Percentiles rank a stretch among this genome's conserved stretches.
phyloP scores from a whole-genome alignment of 2,888 invertebrate species.

The Lypha dubia region DNA sequence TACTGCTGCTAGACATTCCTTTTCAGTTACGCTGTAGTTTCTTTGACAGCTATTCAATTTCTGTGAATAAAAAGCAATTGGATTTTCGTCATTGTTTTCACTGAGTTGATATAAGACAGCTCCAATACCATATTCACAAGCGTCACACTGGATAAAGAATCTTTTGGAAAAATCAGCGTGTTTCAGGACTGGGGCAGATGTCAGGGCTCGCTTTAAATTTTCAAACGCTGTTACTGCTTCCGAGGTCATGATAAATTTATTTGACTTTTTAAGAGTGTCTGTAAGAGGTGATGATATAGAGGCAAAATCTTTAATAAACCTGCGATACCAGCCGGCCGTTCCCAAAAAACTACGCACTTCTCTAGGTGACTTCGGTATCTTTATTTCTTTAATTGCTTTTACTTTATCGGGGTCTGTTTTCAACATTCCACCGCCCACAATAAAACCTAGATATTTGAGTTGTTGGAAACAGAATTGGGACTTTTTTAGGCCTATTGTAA shows the following conservation, averaged over 20 bases:
- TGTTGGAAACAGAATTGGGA: no score
- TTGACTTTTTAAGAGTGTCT: no score
- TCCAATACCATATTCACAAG: slow-evolving; percentile 37
- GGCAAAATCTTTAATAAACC: no score
- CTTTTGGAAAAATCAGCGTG: slow-evolving; percentile 10
- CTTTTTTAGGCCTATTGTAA: no score
- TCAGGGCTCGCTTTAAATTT: not conserved
- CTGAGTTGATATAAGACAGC: not conserved
- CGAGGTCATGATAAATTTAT: no score
- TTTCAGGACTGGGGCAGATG: not conserved
- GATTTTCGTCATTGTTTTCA: not conserved
- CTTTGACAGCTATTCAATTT: slow-evolving; percentile 4
- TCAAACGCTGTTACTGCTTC: not conserved
- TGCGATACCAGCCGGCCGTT: no score
- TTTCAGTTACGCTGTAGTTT: not conserved
- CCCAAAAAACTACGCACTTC: no score
- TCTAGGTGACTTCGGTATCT: no score
- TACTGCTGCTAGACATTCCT: not conserved
- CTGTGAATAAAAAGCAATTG: slow-evolving; percentile 11
- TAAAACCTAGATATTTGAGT: not conserved
- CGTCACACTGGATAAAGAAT: slow-evolving; percentile 29
- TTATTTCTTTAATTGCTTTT: not conserved
- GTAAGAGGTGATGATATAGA: no score
- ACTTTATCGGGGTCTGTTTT: not conserved
- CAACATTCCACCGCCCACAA: not conserved